Conservation (phyloP, 2,797 vertebrate species). For the Sebastes goodei region DNA sequence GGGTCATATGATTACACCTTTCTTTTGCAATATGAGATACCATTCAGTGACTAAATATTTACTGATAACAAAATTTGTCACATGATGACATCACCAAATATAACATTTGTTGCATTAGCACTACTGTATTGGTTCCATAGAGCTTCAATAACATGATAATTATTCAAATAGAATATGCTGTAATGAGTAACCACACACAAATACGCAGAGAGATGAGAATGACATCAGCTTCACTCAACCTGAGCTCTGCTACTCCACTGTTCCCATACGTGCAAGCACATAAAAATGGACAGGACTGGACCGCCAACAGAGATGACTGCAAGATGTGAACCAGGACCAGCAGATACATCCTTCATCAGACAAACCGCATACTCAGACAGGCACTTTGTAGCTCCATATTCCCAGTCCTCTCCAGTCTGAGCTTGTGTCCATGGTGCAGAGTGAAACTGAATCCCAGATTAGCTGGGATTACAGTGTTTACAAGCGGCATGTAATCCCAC, state of each 20-base stretch:
- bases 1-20: not conserved
- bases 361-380: not conserved
- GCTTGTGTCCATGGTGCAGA: constrained; percentile 45
- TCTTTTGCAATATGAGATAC: not conserved
- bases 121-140: not conserved
- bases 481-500: constrained; percentile 65
- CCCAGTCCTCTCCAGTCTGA: constrained; percentile 22
- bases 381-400: constrained; percentile 42
- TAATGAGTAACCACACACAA: constrained; percentile 3
- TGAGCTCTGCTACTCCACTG: constrained; percentile 82
- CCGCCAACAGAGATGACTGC: constrained; percentile 67
- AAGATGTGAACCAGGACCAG: constrained; percentile 77
- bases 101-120: not conserved
- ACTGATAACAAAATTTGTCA: not conserved
- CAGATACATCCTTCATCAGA: constrained; percentile 81
- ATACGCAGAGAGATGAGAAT: constrained; percentile 23
- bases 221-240: constrained; percentile 74
- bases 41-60: not conserved
- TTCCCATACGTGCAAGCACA: constrained; percentile 86
- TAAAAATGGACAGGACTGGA: constrained; percentile 83
- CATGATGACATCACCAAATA: not conserved
- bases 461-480: constrained; percentile 75
- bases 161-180: not conserved
- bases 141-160: not conserved
- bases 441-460: constrained; percentile 75